Base-by-base conservation (phyloP, 2,113 vertebrate genomes). In the Hydrolagus affinis region DNA sequence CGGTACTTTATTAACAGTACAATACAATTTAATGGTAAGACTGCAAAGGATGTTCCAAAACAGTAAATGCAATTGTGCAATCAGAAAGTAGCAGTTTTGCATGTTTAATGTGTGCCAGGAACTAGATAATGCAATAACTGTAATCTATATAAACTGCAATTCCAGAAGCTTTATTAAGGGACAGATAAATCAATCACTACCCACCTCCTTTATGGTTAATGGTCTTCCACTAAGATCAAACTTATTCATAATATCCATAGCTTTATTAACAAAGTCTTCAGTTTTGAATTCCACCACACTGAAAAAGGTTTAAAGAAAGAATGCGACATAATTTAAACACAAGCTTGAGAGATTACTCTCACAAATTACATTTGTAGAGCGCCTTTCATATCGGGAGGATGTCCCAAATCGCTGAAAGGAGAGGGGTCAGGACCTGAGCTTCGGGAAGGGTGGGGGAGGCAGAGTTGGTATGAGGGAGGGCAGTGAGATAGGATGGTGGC, bases 281-380 rank as follows among this genome's bases (percentile, higher is more conserved):
- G 98, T 97, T 95, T 96, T 99, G 90, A 99, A 99, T 92, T 99
- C 98, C 88, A 99, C 97, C 90, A 99, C 97, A 90, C 98, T 99
- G 92, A 30, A 80, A 30, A 25, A 87, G 75, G 86, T 62, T 64
- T 8, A 76, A 90, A 86, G 86, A 90, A 75, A 91, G 86, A 87
- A 9, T 89, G 75, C 87, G 59, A 56, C 64, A 87, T 73, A 77
- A 89, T 92, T 91, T 75, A 87, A 85, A 88, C 85, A 72, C 64
- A 77, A 85, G 11, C 77, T 72, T 86, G 25, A 80, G 86, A 87
- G 88, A 86, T 87, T 88, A 70, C 66, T 89, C 23, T 87, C 57
- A 23, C 70, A 19, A 70, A 44, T 44, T 44, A 44, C 6, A n/a
- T n/a, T n/a, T n/a, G n/a, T n/a, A n/a, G n/a, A n/a, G n/a, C n/a